Evolutionary conservation across 1,140 invertebrate genomes (phyloP).

Genomic region (Nephila pilipes): DNA sequence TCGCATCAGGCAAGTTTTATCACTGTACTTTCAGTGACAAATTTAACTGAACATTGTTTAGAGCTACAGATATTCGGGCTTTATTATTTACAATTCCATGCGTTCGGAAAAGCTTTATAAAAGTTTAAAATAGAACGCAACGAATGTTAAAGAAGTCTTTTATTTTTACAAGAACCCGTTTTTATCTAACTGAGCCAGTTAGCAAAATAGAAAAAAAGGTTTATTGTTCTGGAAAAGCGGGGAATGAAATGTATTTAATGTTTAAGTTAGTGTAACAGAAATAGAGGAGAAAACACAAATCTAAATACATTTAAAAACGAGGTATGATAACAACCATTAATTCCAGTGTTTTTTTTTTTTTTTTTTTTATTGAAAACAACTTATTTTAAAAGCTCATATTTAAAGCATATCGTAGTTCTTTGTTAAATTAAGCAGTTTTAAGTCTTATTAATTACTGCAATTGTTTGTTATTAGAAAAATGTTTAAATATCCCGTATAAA

Average conservation of each 20-base stretch:
- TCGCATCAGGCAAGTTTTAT: conserved; percentile 13
- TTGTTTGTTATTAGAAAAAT: no score
- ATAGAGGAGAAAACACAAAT: neutral
- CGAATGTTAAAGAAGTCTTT: neutral
- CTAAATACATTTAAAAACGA: no score
- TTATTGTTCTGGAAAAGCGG: neutral
- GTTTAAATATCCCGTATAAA: no score
- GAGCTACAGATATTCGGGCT: conserved; percentile 4
- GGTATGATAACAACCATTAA: no score
- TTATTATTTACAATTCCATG: conserved; percentile 6
- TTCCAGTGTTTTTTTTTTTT: no score
- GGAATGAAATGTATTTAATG: neutral
- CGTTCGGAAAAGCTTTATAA: neutral
- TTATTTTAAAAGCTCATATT: no score
- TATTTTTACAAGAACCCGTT: neutral
- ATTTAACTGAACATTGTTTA: neutral
- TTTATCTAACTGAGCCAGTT: neutral
- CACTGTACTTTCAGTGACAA: conserved; percentile 1
- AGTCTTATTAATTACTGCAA: no score
- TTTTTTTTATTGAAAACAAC: no score
- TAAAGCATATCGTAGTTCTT: no score
- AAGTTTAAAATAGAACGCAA: neutral
- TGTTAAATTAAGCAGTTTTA: no score
- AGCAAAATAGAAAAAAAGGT: neutral
- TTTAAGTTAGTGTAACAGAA: neutral